Evolutionary conservation across 2,113 vertebrate genomes (phyloP).

Genomic region (Cricetomys ansorgei): DNA sequence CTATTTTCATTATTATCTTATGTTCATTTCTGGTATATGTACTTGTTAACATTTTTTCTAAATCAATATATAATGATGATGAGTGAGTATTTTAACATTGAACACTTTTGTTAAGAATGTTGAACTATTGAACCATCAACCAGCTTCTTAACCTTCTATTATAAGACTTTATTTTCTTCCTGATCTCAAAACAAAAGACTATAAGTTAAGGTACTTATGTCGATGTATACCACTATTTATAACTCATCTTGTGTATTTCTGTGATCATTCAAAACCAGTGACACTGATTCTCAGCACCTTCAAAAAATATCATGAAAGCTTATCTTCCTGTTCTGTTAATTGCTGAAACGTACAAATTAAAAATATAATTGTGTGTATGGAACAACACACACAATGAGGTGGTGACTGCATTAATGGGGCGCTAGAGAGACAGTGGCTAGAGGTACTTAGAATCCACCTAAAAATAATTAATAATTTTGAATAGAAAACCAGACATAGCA

Average conservation of each 20-base stretch:
- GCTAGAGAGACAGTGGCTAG: neutral
- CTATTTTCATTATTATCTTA: neutral
- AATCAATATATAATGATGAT: neutral
- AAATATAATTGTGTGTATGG: neutral
- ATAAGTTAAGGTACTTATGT: neutral
- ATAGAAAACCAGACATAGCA: neutral
- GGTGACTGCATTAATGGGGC: neutral
- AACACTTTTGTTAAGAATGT: neutral
- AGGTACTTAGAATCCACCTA: neutral
- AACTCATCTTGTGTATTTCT: neutral
- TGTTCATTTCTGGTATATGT: neutral
- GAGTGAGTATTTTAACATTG: neutral
- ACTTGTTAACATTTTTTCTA: neutral
- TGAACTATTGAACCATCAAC: neutral
- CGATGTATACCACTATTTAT: neutral
- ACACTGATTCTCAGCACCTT: neutral
- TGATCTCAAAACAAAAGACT: conserved; percentile 22
- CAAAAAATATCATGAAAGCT: neutral
- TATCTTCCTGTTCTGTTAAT: conserved; percentile 14
- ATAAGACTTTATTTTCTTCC: neutral
- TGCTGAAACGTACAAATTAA: conserved; percentile 37
- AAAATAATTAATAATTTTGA: neutral
- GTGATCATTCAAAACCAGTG: neutral
- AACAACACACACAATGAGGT: too few relatives aligned
- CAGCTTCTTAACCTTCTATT: conserved; percentile 1